Evolutionary conservation across 2,888 invertebrate species (phyloP).

Genomic region (Arrhopalites spinosus): DNA sequence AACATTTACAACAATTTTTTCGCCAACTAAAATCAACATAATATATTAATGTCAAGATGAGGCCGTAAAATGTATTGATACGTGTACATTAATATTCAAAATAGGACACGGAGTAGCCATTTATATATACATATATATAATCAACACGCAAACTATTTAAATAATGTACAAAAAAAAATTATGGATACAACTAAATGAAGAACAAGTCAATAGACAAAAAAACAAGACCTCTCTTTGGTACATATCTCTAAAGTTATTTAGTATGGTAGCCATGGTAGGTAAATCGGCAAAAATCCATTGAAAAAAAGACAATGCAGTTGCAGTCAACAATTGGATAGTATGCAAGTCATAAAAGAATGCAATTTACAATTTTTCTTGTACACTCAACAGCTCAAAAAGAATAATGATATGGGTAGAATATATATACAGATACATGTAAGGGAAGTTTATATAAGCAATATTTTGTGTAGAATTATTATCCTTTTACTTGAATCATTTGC

Average conservation of each 20-base stretch:
- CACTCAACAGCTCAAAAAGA: neutral
- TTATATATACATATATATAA: neutral
- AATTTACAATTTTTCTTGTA: neutral
- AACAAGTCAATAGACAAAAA: too few species aligned
- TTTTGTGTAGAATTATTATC: neutral
- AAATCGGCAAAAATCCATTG: neutral
- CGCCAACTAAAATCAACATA: neutral
- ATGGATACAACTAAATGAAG: neutral
- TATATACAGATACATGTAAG: neutral
- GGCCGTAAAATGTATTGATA: neutral
- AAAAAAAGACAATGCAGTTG: neutral
- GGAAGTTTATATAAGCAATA: neutral
- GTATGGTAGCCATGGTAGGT: neutral
- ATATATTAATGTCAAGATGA: slow-evolving; percentile 8
- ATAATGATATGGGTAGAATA: neutral
- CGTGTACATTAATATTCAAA: neutral
- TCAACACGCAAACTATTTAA: neutral
- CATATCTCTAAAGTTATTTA: too few species aligned
- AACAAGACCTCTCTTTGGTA: too few species aligned
- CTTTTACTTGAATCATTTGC: neutral
- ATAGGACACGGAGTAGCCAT: neutral
- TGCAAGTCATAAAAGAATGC: too few species aligned
- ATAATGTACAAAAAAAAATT: neutral
- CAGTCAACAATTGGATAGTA: neutral
- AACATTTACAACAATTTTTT: neutral